These are phyloP conservation scores for Scelioninae gen. 1 DNA, from an alignment of 2,888 invertebrate species.

Conservation along the genomic window DNA sequence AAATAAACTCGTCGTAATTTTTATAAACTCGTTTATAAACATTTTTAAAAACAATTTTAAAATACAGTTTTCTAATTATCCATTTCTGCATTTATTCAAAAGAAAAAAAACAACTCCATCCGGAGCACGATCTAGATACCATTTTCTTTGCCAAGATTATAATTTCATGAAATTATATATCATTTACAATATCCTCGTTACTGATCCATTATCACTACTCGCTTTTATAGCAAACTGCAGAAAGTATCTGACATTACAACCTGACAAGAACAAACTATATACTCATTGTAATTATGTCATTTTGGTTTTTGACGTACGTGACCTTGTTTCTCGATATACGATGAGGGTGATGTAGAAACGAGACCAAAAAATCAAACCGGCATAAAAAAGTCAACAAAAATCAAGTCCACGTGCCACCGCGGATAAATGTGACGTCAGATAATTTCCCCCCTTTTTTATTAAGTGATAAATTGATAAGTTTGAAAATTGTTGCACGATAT, in stretches of 20 bases:
- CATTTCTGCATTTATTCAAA: not conserved
- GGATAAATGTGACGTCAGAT: not conserved
- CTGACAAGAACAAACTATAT: constrained; percentile 41
- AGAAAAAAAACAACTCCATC: not conserved
- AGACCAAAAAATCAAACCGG: not conserved
- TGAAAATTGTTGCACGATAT: not conserved
- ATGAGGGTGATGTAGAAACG: not conserved
- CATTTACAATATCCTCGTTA: constrained; percentile 46
- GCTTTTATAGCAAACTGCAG: constrained; percentile 35
- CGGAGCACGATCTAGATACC: constrained; percentile 8
- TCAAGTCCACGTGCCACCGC: not conserved
- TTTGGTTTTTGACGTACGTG: constrained; percentile 38
- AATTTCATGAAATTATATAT: constrained; percentile 49
- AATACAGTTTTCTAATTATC: not conserved
- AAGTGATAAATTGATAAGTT: constrained; percentile 5
- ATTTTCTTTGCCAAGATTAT: constrained; percentile 17
- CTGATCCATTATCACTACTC: constrained; percentile 46
- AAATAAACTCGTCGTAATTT: too few relatives aligned
- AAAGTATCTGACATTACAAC: constrained; percentile 39
- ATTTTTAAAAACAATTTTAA: too few relatives aligned
- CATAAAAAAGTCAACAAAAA: constrained; percentile 1
- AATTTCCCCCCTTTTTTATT: not conserved
- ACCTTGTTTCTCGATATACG: constrained; percentile 27
- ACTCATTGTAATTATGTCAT: constrained; percentile 36
- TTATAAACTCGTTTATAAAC: too few relatives aligned